Evolutionary conservation across 2,113 vertebrate species (phyloP).

Genomic region (Alethe diademata): DNA sequence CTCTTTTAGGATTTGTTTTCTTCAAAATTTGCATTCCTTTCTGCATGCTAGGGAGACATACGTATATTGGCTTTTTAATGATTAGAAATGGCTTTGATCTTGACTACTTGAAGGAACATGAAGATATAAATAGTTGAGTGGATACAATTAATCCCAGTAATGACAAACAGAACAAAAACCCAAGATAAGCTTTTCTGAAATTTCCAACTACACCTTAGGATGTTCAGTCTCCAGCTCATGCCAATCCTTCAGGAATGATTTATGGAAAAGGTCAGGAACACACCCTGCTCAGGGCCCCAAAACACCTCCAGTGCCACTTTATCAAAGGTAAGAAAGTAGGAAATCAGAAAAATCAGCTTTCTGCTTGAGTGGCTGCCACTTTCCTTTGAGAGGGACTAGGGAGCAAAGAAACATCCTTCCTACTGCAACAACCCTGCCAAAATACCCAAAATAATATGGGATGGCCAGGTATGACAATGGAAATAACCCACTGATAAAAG

Average conservation of each 20-base stretch:
- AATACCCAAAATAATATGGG: neutral
- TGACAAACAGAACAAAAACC: constrained; percentile 21
- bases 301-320: neutral
- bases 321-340: neutral
- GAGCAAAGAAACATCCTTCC: neutral
- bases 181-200: neutral
- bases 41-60: neutral
- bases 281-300: neutral
- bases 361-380: neutral
- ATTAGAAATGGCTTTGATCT: constrained; percentile 57
- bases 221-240: neutral
- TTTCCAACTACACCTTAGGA: neutral
- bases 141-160: neutral
- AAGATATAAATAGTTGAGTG: constrained; percentile 31
- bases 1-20: constrained; percentile 41
- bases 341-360: neutral
- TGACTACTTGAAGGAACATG: constrained; percentile 34
- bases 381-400: neutral
- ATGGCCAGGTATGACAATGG: neutral
- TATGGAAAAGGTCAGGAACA: neutral
- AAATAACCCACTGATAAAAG: neutral
- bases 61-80: neutral
- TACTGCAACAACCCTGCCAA: neutral
- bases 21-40: constrained; percentile 2
- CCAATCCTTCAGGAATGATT: neutral